phyloP scores from a whole-genome alignment of 2,113 vertebrate species.

The Lophura nycthemera region DNA sequence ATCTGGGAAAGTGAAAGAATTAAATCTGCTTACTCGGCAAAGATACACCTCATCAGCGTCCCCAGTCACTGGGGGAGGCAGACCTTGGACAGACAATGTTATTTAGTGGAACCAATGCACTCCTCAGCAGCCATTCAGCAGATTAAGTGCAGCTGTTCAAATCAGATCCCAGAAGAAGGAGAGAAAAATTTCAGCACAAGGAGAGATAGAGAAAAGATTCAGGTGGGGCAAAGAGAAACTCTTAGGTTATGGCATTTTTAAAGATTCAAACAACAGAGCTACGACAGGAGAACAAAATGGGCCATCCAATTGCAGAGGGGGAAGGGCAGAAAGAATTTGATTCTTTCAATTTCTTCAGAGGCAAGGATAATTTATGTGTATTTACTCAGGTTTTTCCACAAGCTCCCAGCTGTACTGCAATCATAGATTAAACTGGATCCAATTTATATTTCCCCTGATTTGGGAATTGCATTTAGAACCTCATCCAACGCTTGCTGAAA shows the following conservation, averaged over 20 bases:
- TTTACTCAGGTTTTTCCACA: not conserved
- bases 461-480: slow-evolving; percentile 31
- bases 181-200: not conserved
- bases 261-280: not conserved
- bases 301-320: not conserved
- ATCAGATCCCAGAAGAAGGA: not conserved
- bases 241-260: not conserved
- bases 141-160: not conserved
- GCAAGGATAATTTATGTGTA: not conserved
- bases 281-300: not conserved
- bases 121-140: not conserved
- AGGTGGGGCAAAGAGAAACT: not conserved
- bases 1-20: not conserved
- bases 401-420: not conserved
- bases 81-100: not conserved
- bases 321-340: not conserved
- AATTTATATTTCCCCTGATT: slow-evolving; percentile 43
- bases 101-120: not conserved
- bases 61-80: not conserved
- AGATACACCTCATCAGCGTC: not conserved
- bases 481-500: not conserved
- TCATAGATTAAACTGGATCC: slow-evolving; percentile 42
- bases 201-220: not conserved
- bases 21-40: not conserved
- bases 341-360: not conserved